A percentile compares a stretch with the other conserved stretches of the same genome.
Evolutionary conservation across 2,113 vertebrate species (phyloP).

Genomic region (Spilogale gracilis): DNA sequence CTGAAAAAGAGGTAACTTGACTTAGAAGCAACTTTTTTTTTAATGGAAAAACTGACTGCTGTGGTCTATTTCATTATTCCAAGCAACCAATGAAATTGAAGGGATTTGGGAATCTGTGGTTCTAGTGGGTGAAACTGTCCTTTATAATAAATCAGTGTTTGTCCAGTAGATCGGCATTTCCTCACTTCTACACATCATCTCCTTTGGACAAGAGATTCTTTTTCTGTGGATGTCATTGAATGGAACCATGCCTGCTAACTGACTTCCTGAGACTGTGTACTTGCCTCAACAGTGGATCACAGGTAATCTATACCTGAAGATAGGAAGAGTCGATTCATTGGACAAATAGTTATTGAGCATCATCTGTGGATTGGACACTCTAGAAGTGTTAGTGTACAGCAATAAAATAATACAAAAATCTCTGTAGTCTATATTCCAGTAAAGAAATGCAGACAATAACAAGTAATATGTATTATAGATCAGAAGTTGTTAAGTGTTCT

Average conservation of each 20-base stretch:
- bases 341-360: background rate
- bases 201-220: background rate
- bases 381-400: background rate
- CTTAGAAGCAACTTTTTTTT: slow-evolving; percentile 19
- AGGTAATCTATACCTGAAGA: background rate
- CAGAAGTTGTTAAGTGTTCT: background rate
- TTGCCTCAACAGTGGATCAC: background rate
- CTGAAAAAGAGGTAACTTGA: slow-evolving; percentile 4
- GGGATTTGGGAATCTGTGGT: background rate
- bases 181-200: background rate
- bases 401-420: background rate
- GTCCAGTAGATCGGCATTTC: background rate
- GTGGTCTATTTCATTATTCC: background rate
- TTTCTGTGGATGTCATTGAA: background rate
- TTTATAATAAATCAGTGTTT: background rate
- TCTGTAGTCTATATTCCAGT: background rate
- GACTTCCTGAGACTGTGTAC: background rate
- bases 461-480: background rate
- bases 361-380: background rate
- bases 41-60: background rate
- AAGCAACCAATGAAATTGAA: background rate
- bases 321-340: background rate
- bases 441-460: background rate
- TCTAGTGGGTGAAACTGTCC: background rate
- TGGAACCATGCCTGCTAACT: background rate